A percentile compares a stretch with the other conserved stretches of the same genome.
Evolutionary conservation across 2,888 invertebrate genomes (phyloP).

Genomic region (Koerneria pararmatus): DNA sequence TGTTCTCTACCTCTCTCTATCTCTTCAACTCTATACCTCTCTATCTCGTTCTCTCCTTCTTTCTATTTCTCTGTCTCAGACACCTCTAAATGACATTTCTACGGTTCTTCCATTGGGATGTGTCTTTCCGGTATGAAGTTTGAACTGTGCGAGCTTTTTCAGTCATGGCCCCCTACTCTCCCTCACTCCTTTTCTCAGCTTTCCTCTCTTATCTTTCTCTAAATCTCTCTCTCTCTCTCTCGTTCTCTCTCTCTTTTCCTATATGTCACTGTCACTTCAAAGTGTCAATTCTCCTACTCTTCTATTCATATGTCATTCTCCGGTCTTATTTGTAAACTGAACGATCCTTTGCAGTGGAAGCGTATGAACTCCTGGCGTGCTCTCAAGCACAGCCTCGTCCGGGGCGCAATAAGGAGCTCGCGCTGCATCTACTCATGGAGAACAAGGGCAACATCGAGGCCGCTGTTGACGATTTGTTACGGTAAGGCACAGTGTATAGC

Average conservation of each 20-base stretch:
- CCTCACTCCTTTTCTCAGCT: neutral
- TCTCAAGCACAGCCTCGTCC: slow-evolving; percentile 49
- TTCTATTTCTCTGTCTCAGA: neutral
- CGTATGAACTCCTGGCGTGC: slow-evolving; percentile 53
- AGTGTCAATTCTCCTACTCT: neutral
- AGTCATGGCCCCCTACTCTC: neutral
- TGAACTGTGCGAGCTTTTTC: too few species aligned
- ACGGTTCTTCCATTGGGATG: neutral
- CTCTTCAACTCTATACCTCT: neutral
- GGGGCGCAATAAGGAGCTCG: slow-evolving; percentile 56
- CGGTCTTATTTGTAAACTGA: neutral
- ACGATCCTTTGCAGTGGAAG: slow-evolving; percentile 42
- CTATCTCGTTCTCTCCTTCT: neutral
- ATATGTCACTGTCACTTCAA: neutral
- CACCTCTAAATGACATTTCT: neutral
- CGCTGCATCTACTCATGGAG: slow-evolving; percentile 55
- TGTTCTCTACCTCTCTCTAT: too few species aligned
- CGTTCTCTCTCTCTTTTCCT: neutral
- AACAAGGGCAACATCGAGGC: slow-evolving; percentile 57
- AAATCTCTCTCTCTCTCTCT: slow-evolving; percentile 22
- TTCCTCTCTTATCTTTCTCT: slow-evolving; percentile 30
- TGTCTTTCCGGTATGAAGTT: neutral
- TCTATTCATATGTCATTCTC: neutral
- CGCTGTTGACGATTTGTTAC: slow-evolving; percentile 53
- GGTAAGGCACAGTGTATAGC: too few species aligned